These are phyloP conservation scores for Haemorhous mexicanus DNA, from an alignment of 2,113 vertebrate species.

Conservation along the genomic window DNA sequence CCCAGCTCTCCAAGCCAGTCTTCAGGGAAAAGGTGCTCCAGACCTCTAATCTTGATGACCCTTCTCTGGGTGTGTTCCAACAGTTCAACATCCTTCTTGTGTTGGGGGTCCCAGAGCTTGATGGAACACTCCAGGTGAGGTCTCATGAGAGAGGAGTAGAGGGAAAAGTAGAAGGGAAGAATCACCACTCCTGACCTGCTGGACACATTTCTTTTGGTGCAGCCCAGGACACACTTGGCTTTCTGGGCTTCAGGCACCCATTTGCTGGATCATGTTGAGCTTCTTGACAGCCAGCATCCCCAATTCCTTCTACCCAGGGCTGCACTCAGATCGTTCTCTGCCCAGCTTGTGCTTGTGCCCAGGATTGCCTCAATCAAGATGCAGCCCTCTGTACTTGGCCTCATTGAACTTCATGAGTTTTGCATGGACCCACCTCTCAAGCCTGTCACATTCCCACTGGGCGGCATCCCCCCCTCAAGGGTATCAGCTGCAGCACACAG, in stretches of 20 bases:
- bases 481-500: not conserved
- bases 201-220: not conserved
- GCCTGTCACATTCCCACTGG: not conserved
- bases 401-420: not conserved
- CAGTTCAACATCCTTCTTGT: not conserved
- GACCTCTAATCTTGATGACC: not conserved
- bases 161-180: not conserved
- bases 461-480: not conserved
- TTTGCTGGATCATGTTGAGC: not conserved
- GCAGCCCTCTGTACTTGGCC: accelerated
- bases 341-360: not conserved
- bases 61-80: not conserved
- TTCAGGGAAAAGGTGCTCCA: not conserved
- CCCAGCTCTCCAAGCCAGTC: not conserved
- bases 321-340: not conserved
- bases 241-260: not conserved
- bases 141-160: not conserved
- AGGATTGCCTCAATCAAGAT: accelerated
- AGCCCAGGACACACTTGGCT: accelerated
- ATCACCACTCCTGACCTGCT: not conserved
- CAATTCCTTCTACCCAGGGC: not conserved
- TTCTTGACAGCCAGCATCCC: not conserved
- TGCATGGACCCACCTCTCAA: not conserved
- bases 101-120: not conserved
- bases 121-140: not conserved